These are phyloP conservation scores for Stegastes partitus DNA, from an alignment of 2,113 vertebrate genomes.

Conservation along the genomic window DNA sequence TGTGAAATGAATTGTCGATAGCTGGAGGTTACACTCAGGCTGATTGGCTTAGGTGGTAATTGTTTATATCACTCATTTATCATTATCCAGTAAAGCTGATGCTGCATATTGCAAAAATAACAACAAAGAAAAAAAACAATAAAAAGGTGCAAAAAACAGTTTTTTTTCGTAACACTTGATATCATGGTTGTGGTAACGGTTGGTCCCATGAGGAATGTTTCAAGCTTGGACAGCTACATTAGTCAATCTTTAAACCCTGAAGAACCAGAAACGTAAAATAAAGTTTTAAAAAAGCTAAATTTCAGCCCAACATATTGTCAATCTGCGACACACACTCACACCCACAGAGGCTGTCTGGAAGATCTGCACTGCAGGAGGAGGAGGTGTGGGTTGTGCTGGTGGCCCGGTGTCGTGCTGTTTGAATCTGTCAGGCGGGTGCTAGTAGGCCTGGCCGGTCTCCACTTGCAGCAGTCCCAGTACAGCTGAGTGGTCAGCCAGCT, in stretches of 20 bases:
- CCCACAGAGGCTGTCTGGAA: constrained; percentile 10
- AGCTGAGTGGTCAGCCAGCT: constrained; percentile 94
- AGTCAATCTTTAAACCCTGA: constrained; percentile 21
- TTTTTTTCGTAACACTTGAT: neutral
- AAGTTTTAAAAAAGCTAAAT: constrained; percentile 34
- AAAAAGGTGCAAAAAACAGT: no score
- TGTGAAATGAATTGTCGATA: no score
- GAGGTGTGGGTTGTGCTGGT: constrained; percentile 69
- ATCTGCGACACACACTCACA: constrained; percentile 12
- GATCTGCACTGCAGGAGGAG: constrained; percentile 20
- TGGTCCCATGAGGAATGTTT: constrained; percentile 50
- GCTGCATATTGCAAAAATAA: no score
- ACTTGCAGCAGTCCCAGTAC: constrained; percentile 97
- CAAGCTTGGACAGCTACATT: constrained; percentile 43
- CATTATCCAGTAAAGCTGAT: no score
- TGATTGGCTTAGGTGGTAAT: no score
- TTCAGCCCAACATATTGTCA: constrained; percentile 14
- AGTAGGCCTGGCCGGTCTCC: constrained; percentile 97
- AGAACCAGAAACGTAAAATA: constrained; percentile 3
- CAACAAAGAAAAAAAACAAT: no score
- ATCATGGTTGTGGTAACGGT: constrained; percentile 9
- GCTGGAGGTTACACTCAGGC: no score
- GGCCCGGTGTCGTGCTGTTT: constrained; percentile 43
- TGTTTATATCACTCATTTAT: no score
- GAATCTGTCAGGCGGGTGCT: constrained; percentile 51